phyloP scores from a whole-genome alignment of 2,888 invertebrate genomes.

The Gonocerus acuteangulatus region DNA sequence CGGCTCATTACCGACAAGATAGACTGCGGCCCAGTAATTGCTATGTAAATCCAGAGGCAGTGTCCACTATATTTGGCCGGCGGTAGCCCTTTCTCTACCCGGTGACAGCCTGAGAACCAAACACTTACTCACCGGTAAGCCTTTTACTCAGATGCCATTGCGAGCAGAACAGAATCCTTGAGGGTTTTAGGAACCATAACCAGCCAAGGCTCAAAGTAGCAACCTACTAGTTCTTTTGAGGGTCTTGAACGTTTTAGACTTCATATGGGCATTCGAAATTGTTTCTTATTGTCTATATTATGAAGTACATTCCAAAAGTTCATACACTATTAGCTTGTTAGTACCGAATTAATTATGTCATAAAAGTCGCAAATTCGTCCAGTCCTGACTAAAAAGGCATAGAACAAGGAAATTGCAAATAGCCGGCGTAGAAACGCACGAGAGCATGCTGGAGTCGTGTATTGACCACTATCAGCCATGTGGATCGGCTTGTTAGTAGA shows the following conservation, averaged over 20 bases:
- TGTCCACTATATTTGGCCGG: conserved; percentile 22
- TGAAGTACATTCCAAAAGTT: no score
- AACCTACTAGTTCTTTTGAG: no score
- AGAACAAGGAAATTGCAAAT: no score
- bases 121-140: not conserved
- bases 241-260: no score
- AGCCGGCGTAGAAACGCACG: not conserved
- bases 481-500: conserved; percentile 15
- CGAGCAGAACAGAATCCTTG: not conserved
- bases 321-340: no score
- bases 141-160: not conserved
- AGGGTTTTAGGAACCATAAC: no score
- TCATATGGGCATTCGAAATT: no score
- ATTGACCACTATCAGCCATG: not conserved
- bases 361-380: no score
- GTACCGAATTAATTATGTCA: no score
- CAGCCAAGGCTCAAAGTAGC: no score
- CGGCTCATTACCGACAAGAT: conserved; percentile 7
- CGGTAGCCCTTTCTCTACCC: not conserved
- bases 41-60: conserved; percentile 11
- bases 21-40: conserved; percentile 7
- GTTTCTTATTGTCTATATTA: no score
- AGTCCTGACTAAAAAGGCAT: no score
- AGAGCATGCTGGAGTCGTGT: not conserved
- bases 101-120: conserved; percentile 17